Evolutionary conservation across 2,113 vertebrate species (phyloP).

Genomic region (Zosterops japonicus): DNA sequence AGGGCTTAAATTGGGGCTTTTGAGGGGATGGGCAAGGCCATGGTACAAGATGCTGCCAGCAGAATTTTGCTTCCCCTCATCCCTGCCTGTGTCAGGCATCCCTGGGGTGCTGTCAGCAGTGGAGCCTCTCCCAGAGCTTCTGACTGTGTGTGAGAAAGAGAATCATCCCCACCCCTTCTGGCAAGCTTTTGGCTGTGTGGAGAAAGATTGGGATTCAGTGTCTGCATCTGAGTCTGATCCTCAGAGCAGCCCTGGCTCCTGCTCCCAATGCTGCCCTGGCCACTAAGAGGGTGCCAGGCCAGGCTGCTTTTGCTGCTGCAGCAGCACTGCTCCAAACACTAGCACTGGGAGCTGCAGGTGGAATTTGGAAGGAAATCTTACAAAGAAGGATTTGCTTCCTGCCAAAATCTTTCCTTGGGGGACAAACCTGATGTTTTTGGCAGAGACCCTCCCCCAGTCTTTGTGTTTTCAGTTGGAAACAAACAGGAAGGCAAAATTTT

Average conservation of each 20-base stretch:
- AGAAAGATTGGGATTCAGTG: not conserved
- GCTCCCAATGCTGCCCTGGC: accelerated
- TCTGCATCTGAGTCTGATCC: not conserved
- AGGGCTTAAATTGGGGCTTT: not conserved
- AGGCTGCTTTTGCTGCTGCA: not conserved
- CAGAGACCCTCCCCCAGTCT: not conserved
- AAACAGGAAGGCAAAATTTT: not conserved
- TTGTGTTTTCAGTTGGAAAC: not conserved
- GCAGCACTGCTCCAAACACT: not conserved
- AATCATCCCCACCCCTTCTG: not conserved
- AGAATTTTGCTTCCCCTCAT: not conserved
- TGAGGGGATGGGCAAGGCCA: not conserved
- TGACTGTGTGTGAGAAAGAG: not conserved
- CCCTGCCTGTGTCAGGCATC: not conserved
- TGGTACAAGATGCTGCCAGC: constrained; percentile 40
- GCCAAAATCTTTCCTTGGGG: not conserved
- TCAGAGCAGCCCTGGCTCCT: not conserved
- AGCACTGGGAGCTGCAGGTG: not conserved
- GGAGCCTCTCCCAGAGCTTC: not conserved
- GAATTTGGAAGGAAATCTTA: not conserved
- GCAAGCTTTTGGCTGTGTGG: not conserved
- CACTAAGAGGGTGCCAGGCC: not conserved
- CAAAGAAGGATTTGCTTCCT: not conserved
- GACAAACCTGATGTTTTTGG: not conserved
- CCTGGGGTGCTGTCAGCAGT: not conserved